phyloP scores from a whole-genome alignment of 2,113 vertebrate species.

The Lipophrys pholis region DNA sequence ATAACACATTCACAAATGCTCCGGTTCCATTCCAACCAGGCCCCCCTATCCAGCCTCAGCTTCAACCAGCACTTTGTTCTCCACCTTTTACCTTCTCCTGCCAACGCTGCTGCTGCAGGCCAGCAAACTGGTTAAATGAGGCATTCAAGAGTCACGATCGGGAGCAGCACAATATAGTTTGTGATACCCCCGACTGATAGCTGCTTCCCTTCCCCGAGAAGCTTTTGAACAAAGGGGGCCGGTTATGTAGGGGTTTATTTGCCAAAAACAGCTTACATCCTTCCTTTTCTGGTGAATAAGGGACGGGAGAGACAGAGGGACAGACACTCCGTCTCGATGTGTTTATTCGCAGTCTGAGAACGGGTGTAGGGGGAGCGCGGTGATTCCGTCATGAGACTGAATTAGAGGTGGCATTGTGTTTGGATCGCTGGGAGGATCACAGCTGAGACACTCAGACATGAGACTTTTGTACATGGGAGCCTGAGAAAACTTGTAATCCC shows the following conservation, averaged over 20 bases:
- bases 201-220: slow-evolving; percentile 68
- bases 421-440: slow-evolving; percentile 59
- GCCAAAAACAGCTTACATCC: slow-evolving; percentile 85
- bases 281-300: slow-evolving; percentile 80
- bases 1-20: slow-evolving; percentile 86
- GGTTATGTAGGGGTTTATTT: slow-evolving; percentile 78
- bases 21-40: slow-evolving; percentile 57
- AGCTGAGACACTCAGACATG: slow-evolving; percentile 53
- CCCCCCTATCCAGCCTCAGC: slow-evolving; percentile 53
- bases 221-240: slow-evolving; percentile 79
- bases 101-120: slow-evolving; percentile 58
- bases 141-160: slow-evolving; percentile 72
- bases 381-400: slow-evolving; percentile 72
- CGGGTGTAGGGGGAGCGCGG: slow-evolving; percentile 27
- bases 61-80: slow-evolving; percentile 73
- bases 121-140: slow-evolving; percentile 65
- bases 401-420: slow-evolving; percentile 77
- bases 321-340: slow-evolving; percentile 80
- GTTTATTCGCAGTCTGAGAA: slow-evolving; percentile 80
- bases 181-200: slow-evolving; percentile 81
- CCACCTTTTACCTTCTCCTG: slow-evolving; percentile 39
- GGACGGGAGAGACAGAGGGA: slow-evolving; percentile 76
- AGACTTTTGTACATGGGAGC: slow-evolving; percentile 36
- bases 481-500: slow-evolving; percentile 33
- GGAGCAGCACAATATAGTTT: slow-evolving; percentile 80